Evolutionary conservation across 2,797 vertebrate species (phyloP).

Genomic region (Acomys russatus): DNA sequence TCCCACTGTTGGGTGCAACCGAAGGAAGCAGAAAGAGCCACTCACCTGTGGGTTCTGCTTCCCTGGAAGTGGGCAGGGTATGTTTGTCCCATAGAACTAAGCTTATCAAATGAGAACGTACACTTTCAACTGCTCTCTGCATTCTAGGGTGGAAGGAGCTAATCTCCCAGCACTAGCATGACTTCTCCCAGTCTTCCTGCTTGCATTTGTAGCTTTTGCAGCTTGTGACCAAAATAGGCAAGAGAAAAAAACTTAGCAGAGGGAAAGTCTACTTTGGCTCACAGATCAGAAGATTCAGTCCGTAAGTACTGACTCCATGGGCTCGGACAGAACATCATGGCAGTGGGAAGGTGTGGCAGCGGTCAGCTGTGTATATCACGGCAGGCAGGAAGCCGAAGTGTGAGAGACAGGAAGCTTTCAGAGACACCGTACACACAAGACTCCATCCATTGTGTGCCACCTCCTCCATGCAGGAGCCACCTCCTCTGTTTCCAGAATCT

Average conservation of each 20-base stretch:
- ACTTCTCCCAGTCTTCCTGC: constrained; percentile 8
- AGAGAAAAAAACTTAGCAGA: neutral
- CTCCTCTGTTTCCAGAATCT: neutral
- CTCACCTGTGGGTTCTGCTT: neutral
- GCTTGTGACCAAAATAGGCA: neutral
- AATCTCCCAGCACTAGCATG: neutral
- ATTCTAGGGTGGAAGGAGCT: neutral
- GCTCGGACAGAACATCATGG: neutral
- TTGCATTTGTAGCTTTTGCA: neutral
- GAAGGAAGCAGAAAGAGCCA: neutral
- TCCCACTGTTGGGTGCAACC: neutral
- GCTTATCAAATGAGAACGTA: neutral
- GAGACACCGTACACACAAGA: neutral
- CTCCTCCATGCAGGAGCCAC: neutral
- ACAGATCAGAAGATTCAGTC: neutral
- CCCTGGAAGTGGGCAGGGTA: neutral
- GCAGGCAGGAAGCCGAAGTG: neutral
- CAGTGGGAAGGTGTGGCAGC: neutral
- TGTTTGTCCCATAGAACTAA: neutral
- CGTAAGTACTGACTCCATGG: neutral
- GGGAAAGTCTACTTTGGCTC: neutral
- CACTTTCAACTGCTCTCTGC: neutral
- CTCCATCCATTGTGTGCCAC: neutral
- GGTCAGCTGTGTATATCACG: neutral
- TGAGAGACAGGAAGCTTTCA: neutral